phyloP scores from a whole-genome alignment of 2,888 invertebrate species.

The Choreutis nemorana region DNA sequence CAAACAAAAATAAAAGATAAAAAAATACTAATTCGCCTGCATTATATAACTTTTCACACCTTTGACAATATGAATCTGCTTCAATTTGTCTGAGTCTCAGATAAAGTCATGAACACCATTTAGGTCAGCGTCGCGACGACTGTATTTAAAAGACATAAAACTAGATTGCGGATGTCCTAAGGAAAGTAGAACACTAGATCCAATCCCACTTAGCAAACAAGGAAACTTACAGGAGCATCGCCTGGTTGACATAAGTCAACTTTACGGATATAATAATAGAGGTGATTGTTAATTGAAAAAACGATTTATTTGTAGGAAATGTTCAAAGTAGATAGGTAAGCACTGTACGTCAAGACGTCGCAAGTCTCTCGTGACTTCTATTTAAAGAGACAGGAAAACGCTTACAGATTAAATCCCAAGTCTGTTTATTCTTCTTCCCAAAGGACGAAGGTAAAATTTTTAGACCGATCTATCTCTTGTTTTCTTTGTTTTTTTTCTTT shows the following conservation, averaged over 20 bases:
- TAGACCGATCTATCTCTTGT: no score
- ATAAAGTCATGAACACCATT: slow-evolving; percentile 10
- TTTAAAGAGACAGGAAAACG: slow-evolving; percentile 58
- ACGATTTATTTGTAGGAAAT: no score
- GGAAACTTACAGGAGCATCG: slow-evolving; percentile 57
- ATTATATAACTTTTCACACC: no score
- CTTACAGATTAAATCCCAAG: slow-evolving; percentile 54
- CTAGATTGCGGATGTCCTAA: slow-evolving; percentile 55
- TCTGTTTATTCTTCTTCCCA: slow-evolving; percentile 50
- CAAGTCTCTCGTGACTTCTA: slow-evolving; percentile 56
- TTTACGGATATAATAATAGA: no score
- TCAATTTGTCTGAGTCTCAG: no score
- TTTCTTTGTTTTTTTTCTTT: no score
- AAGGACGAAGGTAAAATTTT: no score
- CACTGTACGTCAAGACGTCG: slow-evolving; percentile 50
- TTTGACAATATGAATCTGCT: no score
- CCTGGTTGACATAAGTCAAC: no score
- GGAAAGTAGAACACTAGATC: slow-evolving; percentile 60
- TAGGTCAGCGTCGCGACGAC: slow-evolving; percentile 31
- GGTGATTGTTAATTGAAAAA: no score
- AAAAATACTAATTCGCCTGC: no score
- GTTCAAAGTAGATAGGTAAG: slow-evolving; percentile 45
- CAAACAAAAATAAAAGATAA: no score
- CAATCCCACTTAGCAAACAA: slow-evolving; percentile 66
- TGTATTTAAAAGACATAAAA: slow-evolving; percentile 61